Conservation (phyloP, 2,888 invertebrate genomes). For the Agrilus cyanescens region DNA sequence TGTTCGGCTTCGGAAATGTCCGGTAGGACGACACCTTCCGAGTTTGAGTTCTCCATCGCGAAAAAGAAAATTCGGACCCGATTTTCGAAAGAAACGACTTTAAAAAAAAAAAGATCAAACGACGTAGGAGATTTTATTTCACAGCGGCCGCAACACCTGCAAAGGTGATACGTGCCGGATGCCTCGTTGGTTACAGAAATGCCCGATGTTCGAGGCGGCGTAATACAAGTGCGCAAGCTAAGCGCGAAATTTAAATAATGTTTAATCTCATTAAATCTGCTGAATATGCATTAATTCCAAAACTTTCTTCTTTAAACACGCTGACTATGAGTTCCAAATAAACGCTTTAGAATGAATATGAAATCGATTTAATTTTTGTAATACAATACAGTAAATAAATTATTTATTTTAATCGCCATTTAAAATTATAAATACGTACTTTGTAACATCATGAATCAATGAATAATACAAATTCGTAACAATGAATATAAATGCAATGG, state of each 20-base stretch:
- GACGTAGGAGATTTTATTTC: constrained; percentile 11
- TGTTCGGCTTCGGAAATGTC: constrained; percentile 61
- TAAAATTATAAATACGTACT: no score
- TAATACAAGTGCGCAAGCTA: constrained; percentile 23
- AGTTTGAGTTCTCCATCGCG: constrained; percentile 38
- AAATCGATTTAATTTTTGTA: no score
- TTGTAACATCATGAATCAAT: no score
- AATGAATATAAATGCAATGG: no score
- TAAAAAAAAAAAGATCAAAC: constrained; percentile 1
- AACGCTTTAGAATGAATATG: no score
- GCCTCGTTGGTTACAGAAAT: constrained; percentile 26
- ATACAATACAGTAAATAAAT: no score
- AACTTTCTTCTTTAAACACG: no score
- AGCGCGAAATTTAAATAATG: constrained; percentile 25
- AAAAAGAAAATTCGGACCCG: constrained; percentile 20
- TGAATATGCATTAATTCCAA: no score
- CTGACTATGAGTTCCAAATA: no score
- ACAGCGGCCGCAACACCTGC: constrained; percentile 20
- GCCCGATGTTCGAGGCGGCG: constrained; percentile 30
- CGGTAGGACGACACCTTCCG: constrained; percentile 58
- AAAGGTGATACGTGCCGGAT: constrained; percentile 24
- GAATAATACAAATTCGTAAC: no score
- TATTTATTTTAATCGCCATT: no score
- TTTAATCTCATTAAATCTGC: no score
- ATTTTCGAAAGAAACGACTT: constrained; percentile 8